phyloP scores from a whole-genome alignment of 2,113 vertebrate genomes.

The Cheirogaleus medius region DNA sequence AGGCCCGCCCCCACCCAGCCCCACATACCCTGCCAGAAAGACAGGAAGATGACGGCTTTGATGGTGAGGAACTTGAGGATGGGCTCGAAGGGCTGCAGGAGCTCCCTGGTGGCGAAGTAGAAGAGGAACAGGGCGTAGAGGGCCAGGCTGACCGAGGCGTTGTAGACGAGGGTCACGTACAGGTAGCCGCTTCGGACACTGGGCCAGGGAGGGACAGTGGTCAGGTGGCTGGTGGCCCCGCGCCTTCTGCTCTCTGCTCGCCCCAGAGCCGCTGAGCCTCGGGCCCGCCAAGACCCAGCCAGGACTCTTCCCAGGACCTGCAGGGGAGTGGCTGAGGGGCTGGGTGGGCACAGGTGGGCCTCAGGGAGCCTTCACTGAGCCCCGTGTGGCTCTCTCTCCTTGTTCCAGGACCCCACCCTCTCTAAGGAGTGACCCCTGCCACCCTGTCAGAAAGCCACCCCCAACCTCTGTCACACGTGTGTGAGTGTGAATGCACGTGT shows the following conservation, averaged over 20 bases:
- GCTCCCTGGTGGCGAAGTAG: conserved; percentile 94
- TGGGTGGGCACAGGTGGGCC: not conserved
- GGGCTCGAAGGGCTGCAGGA: conserved; percentile 93
- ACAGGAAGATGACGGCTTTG: conserved; percentile 97
- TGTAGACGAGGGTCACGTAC: conserved; percentile 97
- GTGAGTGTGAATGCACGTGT: rapidly evolving
- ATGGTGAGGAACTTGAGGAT: conserved; percentile 98
- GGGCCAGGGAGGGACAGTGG: not conserved
- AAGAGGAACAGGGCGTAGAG: conserved; percentile 97
- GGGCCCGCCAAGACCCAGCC: not conserved
- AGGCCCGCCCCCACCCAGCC: not conserved
- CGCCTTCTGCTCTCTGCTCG: rapidly evolving
- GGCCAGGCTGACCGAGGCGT: conserved; percentile 94
- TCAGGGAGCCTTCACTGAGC: not conserved
- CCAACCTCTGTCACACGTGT: not conserved
- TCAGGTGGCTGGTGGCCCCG: not conserved
- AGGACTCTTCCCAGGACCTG: not conserved
- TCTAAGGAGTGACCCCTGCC: not conserved
- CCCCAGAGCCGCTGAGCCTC: not conserved
- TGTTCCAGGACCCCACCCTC: not conserved
- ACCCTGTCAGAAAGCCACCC: not conserved
- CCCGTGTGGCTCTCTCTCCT: rapidly evolving
- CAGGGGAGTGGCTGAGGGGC: not conserved
- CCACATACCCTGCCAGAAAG: conserved; percentile 96
- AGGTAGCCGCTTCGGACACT: conserved; percentile 95